Evolutionary conservation across 2,797 vertebrate genomes (phyloP), one percentile per base, ranked within the genome.

Genomic region (Hirundo rustica): DNA sequence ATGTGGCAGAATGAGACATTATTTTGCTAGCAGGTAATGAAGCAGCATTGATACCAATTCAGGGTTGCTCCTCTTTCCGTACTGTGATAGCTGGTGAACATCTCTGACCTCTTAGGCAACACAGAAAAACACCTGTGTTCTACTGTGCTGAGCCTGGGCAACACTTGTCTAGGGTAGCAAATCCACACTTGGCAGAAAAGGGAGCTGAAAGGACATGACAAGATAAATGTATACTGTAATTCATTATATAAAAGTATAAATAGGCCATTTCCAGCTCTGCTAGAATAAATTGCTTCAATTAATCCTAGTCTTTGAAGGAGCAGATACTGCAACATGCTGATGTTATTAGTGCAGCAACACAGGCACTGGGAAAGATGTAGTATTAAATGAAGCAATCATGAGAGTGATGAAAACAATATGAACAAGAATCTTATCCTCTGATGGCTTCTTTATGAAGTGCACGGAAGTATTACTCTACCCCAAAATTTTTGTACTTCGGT

Each of bases 211-310:
- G 66, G 21, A 87, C 76, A 55, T 13, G 32, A 86, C 54, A 85
- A 92, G 91, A 93, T 79, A 94, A 86, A 94, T 88, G 84, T 42
- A 96, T 88, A 27, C 47, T 80, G 79, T 82, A 92, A 94, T 93
- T 92, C 88, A 89, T 91, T 84, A 93, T 58, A 90, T 66, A 76
- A 65, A 95, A 93, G 58, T 91, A 92, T 88, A 97, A 96, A 94
- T 75, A 94, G 91, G 67, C 66, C 65, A 93, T 85, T 92, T 91
- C 89, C 85, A 95, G 71, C 78, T 75, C 83, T 84, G 74, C 67
- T 77, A 91, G 85, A 96, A 91, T 92, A 97, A 96, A 97, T 95
- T 95, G 88, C 84, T 96, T 94, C 94, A 94, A 95, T 97, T 97
- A 96, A 95, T 95, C 88, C 48, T 32, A 71, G 67, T 88, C 83